Evolutionary conservation across 2,888 invertebrate species (phyloP).

Genomic region (Amitus sp.): DNA sequence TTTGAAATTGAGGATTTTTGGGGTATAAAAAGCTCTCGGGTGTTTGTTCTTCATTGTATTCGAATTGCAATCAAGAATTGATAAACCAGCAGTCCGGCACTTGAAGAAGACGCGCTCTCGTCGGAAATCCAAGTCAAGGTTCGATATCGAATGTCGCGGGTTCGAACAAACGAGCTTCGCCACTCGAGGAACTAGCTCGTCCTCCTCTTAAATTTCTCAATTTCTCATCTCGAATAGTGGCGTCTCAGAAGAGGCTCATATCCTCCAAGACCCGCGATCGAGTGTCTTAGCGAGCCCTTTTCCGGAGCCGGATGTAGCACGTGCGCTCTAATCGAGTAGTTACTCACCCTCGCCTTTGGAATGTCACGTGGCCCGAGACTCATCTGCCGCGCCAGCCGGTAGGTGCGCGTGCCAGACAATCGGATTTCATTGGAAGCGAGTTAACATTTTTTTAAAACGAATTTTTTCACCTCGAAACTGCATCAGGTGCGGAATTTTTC

Average conservation of each 20-base stretch:
- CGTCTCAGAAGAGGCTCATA: constrained; percentile 24
- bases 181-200: constrained; percentile 25
- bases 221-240: constrained; percentile 8
- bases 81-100: neutral
- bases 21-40: too few relatives aligned
- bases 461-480: too few relatives aligned
- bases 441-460: too few relatives aligned
- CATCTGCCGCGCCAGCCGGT: constrained; percentile 36
- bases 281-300: constrained; percentile 26
- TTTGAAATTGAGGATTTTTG: too few relatives aligned
- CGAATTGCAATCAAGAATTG: neutral
- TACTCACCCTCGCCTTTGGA: constrained; percentile 27
- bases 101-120: neutral
- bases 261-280: constrained; percentile 15
- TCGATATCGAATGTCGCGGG: constrained; percentile 14
- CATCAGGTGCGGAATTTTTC: too few relatives aligned
- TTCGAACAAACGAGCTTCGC: neutral
- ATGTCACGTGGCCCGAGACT: constrained; percentile 36
- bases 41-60: neutral
- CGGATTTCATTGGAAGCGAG: too few relatives aligned
- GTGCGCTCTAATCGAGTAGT: constrained; percentile 15
- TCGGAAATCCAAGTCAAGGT: neutral
- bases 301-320: constrained; percentile 36
- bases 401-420: constrained; percentile 13
- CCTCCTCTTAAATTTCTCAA: constrained; percentile 25